Evolutionary conservation across 1,140 invertebrate species (phyloP).

Genomic region (Oryctes rhinoceros): DNA sequence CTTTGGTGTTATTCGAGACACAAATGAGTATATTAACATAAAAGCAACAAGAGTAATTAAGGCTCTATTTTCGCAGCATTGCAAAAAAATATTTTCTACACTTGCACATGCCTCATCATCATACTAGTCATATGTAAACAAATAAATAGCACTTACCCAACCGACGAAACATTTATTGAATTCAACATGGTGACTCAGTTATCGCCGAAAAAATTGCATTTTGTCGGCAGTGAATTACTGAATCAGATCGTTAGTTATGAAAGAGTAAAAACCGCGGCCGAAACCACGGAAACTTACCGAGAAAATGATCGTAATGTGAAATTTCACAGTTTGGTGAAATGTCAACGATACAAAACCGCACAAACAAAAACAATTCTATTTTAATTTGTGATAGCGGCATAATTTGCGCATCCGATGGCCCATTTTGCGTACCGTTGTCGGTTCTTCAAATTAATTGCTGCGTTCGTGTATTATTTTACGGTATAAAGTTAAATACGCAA

Average conservation of each 20-base stretch:
- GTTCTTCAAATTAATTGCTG: conserved; percentile 24
- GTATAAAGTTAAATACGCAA: too few relatives aligned
- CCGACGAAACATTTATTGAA: conserved; percentile 12
- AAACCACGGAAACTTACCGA: conserved; percentile 41
- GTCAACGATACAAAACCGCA: conserved; percentile 42
- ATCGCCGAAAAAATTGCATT: conserved; percentile 24
- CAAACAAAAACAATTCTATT: conserved; percentile 32
- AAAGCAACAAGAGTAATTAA: too few relatives aligned
- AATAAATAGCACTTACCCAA: conserved; percentile 13
- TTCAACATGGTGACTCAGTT: conserved; percentile 25
- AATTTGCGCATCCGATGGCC: conserved; percentile 3
- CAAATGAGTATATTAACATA: too few relatives aligned
- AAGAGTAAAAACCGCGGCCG: conserved; percentile 36
- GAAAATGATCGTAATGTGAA: conserved; percentile 42
- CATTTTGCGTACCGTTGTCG: background rate
- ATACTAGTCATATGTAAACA: conserved; percentile 15
- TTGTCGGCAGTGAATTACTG: conserved; percentile 31
- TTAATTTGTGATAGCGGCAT: conserved; percentile 25
- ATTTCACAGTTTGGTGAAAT: conserved; percentile 42
- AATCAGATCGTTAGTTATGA: conserved; percentile 40
- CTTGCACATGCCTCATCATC: background rate
- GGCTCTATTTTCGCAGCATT: background rate
- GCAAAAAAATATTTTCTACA: background rate
- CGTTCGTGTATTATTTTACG: too few relatives aligned
- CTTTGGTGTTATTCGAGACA: too few relatives aligned